These are phyloP conservation scores for Drosophila paranaensis DNA, from an alignment of 2,888 invertebrate species.

Conservation along the genomic window DNA sequence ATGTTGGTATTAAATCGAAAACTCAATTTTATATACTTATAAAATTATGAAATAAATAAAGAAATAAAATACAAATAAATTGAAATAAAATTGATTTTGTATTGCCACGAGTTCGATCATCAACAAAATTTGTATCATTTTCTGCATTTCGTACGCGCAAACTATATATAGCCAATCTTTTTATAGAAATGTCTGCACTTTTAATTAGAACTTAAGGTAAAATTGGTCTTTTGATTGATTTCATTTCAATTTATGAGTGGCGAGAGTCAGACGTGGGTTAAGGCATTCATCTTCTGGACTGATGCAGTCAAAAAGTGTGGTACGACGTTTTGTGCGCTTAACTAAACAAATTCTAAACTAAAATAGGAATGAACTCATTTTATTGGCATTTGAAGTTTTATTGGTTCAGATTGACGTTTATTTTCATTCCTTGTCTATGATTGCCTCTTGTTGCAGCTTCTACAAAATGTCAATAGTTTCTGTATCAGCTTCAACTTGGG, in stretches of 20 bases:
- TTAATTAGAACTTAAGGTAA: background rate
- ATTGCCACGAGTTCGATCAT: no score
- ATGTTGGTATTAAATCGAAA: no score
- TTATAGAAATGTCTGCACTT: background rate
- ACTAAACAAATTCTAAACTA: background rate
- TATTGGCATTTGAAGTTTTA: no score
- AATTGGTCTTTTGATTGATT: conserved; percentile 3
- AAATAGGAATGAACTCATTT: background rate
- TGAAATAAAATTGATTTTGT: no score
- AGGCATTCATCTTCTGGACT: background rate
- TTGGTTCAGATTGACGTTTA: background rate
- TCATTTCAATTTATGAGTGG: background rate
- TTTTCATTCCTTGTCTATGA: background rate
- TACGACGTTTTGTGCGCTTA: background rate
- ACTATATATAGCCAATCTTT: no score
- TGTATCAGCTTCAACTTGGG: background rate
- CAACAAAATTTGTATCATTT: no score
- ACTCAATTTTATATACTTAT: no score
- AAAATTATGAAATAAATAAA: no score
- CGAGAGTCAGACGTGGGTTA: background rate
- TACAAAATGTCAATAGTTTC: background rate
- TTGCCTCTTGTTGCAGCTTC: background rate
- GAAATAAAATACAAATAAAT: no score
- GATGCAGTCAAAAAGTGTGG: background rate
- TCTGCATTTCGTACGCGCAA: no score